phyloP scores from a whole-genome alignment of 2,113 vertebrate genomes.

The Neogale vison region DNA sequence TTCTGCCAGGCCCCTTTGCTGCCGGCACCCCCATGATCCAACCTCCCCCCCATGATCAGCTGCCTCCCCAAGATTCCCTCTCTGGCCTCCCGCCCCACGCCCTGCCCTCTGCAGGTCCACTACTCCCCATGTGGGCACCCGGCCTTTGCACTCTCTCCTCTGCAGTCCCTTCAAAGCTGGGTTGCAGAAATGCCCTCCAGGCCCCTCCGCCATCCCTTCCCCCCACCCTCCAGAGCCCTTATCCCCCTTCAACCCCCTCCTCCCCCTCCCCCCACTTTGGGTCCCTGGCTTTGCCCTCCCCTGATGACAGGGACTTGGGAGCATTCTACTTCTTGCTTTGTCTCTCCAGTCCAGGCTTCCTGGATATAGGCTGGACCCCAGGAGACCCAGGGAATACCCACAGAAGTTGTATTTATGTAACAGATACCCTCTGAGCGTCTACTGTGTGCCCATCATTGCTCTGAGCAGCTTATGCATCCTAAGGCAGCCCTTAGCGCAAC shows the following conservation, averaged over 20 bases:
- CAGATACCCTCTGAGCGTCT: neutral
- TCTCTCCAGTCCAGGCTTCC: neutral
- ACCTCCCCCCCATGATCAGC: neutral
- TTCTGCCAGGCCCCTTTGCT: neutral
- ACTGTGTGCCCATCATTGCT: neutral
- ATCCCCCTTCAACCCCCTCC: no score
- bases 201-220: neutral
- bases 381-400: neutral
- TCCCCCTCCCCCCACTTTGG: no score
- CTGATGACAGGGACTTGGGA: neutral
- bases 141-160: neutral
- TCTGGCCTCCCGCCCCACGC: neutral
- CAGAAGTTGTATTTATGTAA: neutral
- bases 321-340: neutral
- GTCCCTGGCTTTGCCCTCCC: neutral
- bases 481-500: neutral
- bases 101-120: no score
- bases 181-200: neutral
- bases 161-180: neutral
- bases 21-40: rapidly evolving
- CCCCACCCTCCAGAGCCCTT: neutral
- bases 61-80: neutral
- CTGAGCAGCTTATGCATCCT: neutral
- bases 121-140: neutral
- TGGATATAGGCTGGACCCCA: neutral